phyloP scores from a whole-genome alignment of 2,113 vertebrate genomes.

The Corynorhinus townsendii region DNA sequence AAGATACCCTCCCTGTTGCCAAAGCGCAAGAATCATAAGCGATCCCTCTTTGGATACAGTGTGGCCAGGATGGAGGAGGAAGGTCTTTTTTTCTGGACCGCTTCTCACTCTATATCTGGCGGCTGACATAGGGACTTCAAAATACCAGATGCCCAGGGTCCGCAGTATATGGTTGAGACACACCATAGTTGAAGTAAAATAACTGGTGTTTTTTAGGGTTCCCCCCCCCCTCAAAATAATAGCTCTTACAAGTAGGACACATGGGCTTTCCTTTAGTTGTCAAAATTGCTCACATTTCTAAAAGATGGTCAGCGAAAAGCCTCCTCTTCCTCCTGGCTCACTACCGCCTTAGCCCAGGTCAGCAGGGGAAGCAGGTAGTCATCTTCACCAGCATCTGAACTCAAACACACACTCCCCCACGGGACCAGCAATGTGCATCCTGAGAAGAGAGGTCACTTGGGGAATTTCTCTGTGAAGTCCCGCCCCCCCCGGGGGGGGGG shows the following conservation, averaged over 20 bases:
- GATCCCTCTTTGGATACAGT: not conserved
- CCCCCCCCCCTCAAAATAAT: not conserved
- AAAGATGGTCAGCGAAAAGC: not conserved
- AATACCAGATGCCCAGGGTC: not conserved
- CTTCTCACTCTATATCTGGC: not conserved
- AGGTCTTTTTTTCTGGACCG: not conserved
- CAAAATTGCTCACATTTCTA: conserved; percentile 9
- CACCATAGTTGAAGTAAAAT: not conserved
- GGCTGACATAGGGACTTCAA: not conserved
- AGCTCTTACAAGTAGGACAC: not conserved
- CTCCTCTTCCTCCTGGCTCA: conserved; percentile 4
- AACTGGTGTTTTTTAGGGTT: not conserved
- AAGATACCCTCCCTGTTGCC: not conserved
- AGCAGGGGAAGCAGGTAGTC: conserved; percentile 48
- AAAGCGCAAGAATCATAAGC: not conserved
- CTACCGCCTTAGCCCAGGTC: conserved; percentile 40
- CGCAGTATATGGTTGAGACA: not conserved
- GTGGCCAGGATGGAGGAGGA: not conserved
- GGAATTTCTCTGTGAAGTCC: conserved; percentile 64
- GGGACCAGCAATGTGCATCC: conserved; percentile 69
- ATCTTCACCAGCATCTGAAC: conserved; percentile 65
- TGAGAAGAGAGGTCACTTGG: conserved; percentile 60
- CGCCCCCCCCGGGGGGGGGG: no score
- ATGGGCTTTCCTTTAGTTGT: not conserved
- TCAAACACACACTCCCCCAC: conserved; percentile 62